phyloP scores from a whole-genome alignment of 2,888 invertebrate genomes.

The Callyntrura sp. region DNA sequence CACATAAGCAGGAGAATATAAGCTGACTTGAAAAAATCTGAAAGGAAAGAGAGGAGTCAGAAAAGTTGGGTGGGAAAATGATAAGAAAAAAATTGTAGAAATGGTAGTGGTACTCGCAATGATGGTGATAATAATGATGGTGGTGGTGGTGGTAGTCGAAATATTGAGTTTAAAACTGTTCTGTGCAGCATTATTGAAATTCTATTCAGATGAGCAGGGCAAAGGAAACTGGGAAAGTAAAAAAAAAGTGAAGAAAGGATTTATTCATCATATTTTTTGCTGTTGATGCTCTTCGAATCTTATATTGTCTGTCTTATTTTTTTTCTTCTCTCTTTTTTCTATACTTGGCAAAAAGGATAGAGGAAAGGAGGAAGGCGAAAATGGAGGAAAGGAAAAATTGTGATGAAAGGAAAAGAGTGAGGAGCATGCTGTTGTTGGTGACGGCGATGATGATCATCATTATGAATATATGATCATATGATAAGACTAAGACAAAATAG shows the following conservation, averaged over 20 bases:
- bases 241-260: conserved; percentile 58
- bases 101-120: neutral
- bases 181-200: conserved; percentile 74
- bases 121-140: neutral
- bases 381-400: conserved; percentile 29
- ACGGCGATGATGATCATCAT: neutral
- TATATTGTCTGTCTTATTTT: conserved; percentile 45
- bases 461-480: neutral
- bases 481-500: conserved; percentile 43
- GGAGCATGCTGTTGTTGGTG: neutral
- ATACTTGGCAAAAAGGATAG: conserved; percentile 42
- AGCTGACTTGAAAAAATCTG: conserved; percentile 14
- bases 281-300: conserved; percentile 12
- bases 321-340: conserved; percentile 4
- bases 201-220: conserved; percentile 69
- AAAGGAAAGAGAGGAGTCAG: neutral
- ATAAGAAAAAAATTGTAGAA: conserved; percentile 60
- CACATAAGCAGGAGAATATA: conserved; percentile 34
- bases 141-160: conserved; percentile 34
- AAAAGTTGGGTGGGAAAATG: conserved; percentile 54
- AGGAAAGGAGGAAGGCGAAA: conserved; percentile 7
- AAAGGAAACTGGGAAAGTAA: conserved; percentile 40
- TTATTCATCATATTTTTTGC: conserved; percentile 69
- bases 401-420: conserved; percentile 54
- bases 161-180: conserved; percentile 73